These are phyloP conservation scores for Eledona agricola DNA, from an alignment of 2,888 invertebrate genomes.

Conservation along the genomic window DNA sequence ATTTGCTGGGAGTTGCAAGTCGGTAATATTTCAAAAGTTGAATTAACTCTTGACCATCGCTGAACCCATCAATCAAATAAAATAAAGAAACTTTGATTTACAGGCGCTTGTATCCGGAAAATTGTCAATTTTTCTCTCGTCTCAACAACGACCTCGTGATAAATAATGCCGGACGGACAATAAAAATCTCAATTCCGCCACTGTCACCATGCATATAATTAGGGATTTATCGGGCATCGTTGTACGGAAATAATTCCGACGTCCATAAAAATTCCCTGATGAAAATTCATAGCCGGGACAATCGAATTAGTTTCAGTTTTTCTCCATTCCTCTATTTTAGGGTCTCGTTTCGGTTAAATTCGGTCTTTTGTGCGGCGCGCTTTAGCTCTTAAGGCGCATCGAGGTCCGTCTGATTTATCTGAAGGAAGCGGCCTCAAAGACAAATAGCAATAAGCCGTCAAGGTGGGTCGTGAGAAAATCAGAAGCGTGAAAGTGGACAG, in stretches of 20 bases:
- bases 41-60: constrained; percentile 29
- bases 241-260: constrained; percentile 5
- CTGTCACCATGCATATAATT: constrained; percentile 6
- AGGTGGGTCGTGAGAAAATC: constrained; percentile 42
- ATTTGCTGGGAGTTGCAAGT: constrained; percentile 19
- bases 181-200: constrained; percentile 5
- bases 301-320: constrained; percentile 22
- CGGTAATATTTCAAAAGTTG: constrained; percentile 27
- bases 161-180: constrained; percentile 8
- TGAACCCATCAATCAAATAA: constrained; percentile 26
- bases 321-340: constrained; percentile 16
- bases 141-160: constrained; percentile 15
- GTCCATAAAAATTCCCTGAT: constrained; percentile 15
- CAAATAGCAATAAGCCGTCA: constrained; percentile 44
- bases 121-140: constrained; percentile 17
- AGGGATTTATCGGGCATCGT: constrained; percentile 14
- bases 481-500: constrained; percentile 42
- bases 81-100: constrained; percentile 28
- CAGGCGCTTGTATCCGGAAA: constrained; percentile 9
- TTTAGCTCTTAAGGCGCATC: constrained; percentile 22
- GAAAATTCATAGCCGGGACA: constrained; percentile 17
- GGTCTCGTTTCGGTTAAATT: constrained; percentile 25
- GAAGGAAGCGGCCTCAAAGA: constrained; percentile 34
- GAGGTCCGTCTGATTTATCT: constrained; percentile 28
- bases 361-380: constrained; percentile 19